Conservation (phyloP, 2,113 vertebrate species). For the Rana temporaria region DNA sequence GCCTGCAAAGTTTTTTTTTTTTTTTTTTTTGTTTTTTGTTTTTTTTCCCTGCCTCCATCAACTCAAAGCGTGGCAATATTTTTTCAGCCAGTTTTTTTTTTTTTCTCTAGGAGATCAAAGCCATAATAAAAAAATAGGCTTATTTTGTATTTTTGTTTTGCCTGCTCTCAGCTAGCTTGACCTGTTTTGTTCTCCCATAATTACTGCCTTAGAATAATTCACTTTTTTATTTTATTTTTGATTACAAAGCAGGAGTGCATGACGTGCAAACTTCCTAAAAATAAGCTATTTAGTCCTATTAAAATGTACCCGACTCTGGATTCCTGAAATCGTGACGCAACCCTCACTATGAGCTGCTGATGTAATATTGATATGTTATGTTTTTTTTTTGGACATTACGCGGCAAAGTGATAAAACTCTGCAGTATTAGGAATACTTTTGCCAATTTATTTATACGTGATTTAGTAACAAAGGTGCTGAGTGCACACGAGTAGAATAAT, state of each 20-base stretch:
- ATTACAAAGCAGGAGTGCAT: constrained; percentile 63
- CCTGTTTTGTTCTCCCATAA: constrained; percentile 49
- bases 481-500: constrained; percentile 10
- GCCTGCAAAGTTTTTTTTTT: constrained; percentile 68
- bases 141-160: constrained; percentile 39
- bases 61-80: constrained; percentile 78
- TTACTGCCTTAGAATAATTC: constrained; percentile 62
- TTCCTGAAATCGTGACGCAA: background rate
- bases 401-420: constrained; percentile 16
- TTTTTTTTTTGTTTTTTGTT: constrained; percentile 70
- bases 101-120: constrained; percentile 96
- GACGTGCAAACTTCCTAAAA: constrained; percentile 62
- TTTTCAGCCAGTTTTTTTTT: constrained; percentile 67
- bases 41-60: constrained; percentile 59
- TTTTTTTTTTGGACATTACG: constrained; percentile 15
- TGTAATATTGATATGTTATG: background rate
- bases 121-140: constrained; percentile 90
- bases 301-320: constrained; percentile 55
- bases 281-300: constrained; percentile 63
- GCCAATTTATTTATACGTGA: constrained; percentile 51
- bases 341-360: constrained; percentile 27
- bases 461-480: constrained; percentile 11
- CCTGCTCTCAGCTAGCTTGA: background rate
- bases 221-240: constrained; percentile 55
- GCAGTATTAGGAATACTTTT: constrained; percentile 48